Evolutionary conservation across 2,888 invertebrate genomes (phyloP).

Genomic region (Eulithis prunata): DNA sequence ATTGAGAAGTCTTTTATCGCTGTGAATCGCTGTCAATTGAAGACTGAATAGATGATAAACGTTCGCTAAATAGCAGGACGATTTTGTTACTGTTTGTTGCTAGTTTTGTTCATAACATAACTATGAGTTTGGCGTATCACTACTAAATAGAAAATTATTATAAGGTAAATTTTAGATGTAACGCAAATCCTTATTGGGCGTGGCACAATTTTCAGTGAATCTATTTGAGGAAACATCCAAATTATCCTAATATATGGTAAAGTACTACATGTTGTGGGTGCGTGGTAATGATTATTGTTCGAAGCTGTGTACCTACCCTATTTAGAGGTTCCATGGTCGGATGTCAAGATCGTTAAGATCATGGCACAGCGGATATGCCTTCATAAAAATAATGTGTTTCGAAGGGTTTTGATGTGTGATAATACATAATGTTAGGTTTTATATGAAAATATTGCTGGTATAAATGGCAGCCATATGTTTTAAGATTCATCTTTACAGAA

Average conservation of each 20-base stretch:
- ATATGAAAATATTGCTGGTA: not conserved
- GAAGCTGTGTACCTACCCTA: constrained; percentile 4
- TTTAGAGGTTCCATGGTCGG: constrained; percentile 21
- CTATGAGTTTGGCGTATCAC: too few species aligned
- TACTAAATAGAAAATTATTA: too few species aligned
- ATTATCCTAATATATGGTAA: too few species aligned
- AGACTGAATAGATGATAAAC: constrained; percentile 12
- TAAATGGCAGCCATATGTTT: too few species aligned
- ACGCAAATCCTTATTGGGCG: too few species aligned
- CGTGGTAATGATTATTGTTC: constrained; percentile 13
- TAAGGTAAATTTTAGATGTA: too few species aligned
- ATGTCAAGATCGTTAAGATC: constrained; percentile 26
- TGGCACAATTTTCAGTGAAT: too few species aligned
- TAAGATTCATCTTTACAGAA: too few species aligned
- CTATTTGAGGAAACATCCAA: too few species aligned
- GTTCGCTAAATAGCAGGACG: constrained; percentile 2
- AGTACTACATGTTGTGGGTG: too few species aligned
- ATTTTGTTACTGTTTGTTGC: not conserved
- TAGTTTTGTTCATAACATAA: not conserved
- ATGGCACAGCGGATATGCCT: constrained; percentile 19
- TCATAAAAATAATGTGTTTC: constrained; percentile 29
- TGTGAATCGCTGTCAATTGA: constrained; percentile 17
- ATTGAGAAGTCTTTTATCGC: constrained; percentile 12
- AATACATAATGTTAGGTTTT: not conserved
- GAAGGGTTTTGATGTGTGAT: constrained; percentile 2